Conservation (phyloP, 2,888 invertebrate species). For the Urechis unicinctus region DNA sequence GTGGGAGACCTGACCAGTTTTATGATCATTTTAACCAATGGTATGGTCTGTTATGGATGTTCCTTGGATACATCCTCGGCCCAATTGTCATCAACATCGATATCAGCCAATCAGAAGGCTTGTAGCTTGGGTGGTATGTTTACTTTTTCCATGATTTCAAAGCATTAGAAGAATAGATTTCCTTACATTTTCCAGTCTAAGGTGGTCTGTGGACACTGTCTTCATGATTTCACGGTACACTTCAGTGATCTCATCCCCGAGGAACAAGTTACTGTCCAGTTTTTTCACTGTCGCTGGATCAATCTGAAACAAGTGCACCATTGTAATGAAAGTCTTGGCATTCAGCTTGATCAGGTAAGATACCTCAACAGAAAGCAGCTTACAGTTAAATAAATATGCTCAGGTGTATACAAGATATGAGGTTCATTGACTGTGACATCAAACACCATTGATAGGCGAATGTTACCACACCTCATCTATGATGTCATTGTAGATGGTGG, state of each 20-base stretch:
- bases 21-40: neutral
- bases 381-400: neutral
- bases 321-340: neutral
- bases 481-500: slow-evolving; percentile 48
- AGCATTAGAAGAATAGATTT: too few relatives aligned
- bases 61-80: too few relatives aligned
- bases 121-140: too few relatives aligned
- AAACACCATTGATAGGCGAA: neutral
- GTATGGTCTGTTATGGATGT: too few relatives aligned
- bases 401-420: neutral
- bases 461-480: slow-evolving; percentile 36
- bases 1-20: too few relatives aligned
- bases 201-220: slow-evolving; percentile 43
- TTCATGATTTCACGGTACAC: slow-evolving; percentile 49
- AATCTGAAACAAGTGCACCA: slow-evolving; percentile 42
- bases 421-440: neutral
- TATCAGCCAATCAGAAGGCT: too few relatives aligned
- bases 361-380: neutral
- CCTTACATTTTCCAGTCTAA: slow-evolving; percentile 40
- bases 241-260: slow-evolving; percentile 48
- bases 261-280: slow-evolving; percentile 45
- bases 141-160: too few relatives aligned
- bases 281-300: slow-evolving; percentile 41
- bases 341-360: neutral
- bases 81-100: too few relatives aligned